A percentile compares a stretch with the other conserved stretches of the same genome.
Conservation (phyloP, 2,797 vertebrate genomes). For the Coregonus ussuriensis region DNA sequence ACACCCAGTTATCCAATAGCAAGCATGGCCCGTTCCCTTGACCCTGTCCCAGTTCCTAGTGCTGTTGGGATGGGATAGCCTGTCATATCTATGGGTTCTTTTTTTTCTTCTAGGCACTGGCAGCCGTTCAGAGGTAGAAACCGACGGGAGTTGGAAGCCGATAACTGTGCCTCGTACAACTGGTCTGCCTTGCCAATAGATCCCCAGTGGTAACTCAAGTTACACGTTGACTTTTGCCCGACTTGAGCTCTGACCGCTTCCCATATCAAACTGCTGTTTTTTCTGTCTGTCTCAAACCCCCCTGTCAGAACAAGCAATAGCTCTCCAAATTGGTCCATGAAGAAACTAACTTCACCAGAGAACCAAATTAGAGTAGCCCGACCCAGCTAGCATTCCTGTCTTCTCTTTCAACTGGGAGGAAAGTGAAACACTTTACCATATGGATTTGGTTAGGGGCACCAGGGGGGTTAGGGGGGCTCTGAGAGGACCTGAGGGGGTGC, state of each 20-base stretch:
- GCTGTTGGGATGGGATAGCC: conserved; percentile 30
- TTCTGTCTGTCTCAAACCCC: conserved; percentile 23
- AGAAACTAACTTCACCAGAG: conserved; percentile 5
- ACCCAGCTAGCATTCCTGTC: conserved; percentile 9
- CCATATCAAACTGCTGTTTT: conserved; percentile 26
- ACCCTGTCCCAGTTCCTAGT: conserved; percentile 24
- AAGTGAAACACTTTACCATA: conserved; percentile 27
- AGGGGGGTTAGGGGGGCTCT: conserved; percentile 19
- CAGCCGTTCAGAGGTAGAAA: conserved; percentile 34
- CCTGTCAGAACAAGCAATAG: conserved; percentile 16
- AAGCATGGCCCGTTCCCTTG: conserved; percentile 40
- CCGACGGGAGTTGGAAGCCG: background rate
- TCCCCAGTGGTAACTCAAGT: background rate
- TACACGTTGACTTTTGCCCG: background rate
- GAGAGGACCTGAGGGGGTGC: background rate
- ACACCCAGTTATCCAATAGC: conserved; percentile 38
- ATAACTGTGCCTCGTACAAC: background rate
- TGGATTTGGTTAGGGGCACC: conserved; percentile 25
- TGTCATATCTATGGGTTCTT: conserved; percentile 24
- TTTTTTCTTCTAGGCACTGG: conserved; percentile 30
- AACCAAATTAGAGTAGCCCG: background rate
- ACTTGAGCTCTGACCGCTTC: conserved; percentile 17
- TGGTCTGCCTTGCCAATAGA: background rate
- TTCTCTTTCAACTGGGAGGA: conserved; percentile 3
- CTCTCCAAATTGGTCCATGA: conserved; percentile 5